Evolutionary conservation across 2,888 invertebrate species (phyloP).

Genomic region (Catocala fraxini): DNA sequence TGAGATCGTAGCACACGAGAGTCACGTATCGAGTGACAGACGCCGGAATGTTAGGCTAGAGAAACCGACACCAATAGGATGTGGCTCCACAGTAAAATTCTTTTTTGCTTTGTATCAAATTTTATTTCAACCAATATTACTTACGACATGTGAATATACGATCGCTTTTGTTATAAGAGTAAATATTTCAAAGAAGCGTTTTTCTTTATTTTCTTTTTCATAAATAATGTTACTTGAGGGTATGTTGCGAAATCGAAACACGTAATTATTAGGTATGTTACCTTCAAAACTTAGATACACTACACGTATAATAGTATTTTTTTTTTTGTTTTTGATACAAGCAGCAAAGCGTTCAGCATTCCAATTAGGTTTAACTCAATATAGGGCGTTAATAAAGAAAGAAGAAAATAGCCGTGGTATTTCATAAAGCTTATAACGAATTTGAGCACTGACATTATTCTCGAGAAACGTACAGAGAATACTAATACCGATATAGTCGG

Average conservation of each 20-base stretch:
- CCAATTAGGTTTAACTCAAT: conserved; percentile 43
- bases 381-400: conserved; percentile 36
- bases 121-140: conserved; percentile 31
- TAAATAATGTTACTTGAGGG: conserved; percentile 30
- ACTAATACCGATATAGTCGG: conserved; percentile 26
- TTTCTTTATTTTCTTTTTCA: conserved; percentile 33
- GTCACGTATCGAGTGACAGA: conserved; percentile 44
- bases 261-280: conserved; percentile 45
- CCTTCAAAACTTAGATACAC: conserved; percentile 40
- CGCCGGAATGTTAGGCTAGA: conserved; percentile 42
- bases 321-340: conserved; percentile 35
- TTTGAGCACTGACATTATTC: conserved; percentile 41
- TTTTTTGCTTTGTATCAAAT: conserved; percentile 42
- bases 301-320: conserved; percentile 30
- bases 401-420: conserved; percentile 31
- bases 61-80: conserved; percentile 46
- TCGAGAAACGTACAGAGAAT: conserved; percentile 33
- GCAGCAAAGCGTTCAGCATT: conserved; percentile 34
- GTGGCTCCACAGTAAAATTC: conserved; percentile 42
- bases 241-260: conserved; percentile 35
- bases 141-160: conserved; percentile 40
- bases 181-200: conserved; percentile 38
- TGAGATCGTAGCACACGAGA: conserved; percentile 28
- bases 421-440: conserved; percentile 33
- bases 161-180: conserved; percentile 31